Base-by-base conservation (phyloP, 2,888 invertebrate species). In the Phaedon cochleariae region DNA sequence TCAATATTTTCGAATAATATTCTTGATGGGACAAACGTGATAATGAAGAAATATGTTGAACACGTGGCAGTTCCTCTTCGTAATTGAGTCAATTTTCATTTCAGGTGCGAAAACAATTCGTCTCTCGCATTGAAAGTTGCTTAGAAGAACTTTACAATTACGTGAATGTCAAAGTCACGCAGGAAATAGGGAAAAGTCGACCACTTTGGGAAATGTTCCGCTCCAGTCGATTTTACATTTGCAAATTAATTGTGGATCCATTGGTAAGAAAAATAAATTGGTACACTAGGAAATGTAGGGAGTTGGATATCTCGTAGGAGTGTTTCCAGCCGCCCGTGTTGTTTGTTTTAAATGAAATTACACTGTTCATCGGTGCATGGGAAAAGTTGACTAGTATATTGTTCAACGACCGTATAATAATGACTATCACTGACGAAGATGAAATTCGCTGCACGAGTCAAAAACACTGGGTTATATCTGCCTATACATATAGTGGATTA, bases 191-290 rank as follows among this genome's bases (percentile, higher is more conserved):
- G 4, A 87, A 88, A 55, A 93, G 93, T 80, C 86, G 88, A 1
- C 92, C 92, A 0, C 84, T 94, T 41, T 93, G 90, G 85, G 86
- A 90, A 49, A 88, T 92, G 31, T 90, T 88, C 73, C 86, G 90
- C 71, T 90, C 90, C 22, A 83, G 88, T 18, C 87, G 92, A 68
- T 82, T 88, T 0, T 81, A 89, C 65, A 74, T 90, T 7, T 92
- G 91, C 76, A 86, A 87, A 58, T 86, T 88, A 79, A 87, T 90
- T 73, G 83, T 91, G 51, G 89, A 89, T 51, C 89, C 90, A 34
- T 77, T 90, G 86, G 91, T 90, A 84, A 84, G 80, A 64, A 54
- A 46, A 15, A 34, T 51, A 20, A 60, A 48, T 55, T 60, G 59
- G 59, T n/a, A n/a, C n/a, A n/a, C n/a, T n/a, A n/a, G 55, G 54